phyloP scores from a whole-genome alignment of 2,113 vertebrate genomes.

The Sprattus sprattus region DNA sequence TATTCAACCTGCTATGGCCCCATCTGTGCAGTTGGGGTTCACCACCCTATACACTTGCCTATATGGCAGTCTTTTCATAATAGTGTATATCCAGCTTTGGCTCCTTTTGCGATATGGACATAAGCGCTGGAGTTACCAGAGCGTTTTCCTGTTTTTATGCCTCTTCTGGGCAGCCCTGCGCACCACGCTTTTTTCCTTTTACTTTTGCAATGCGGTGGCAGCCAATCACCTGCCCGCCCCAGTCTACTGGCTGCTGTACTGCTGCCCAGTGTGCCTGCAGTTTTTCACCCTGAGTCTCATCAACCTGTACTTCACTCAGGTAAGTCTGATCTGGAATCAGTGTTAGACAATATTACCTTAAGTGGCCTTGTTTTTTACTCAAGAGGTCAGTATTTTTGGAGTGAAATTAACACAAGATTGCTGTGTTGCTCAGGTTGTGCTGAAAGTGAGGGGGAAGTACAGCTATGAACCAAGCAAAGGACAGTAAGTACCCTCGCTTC shows the following conservation, averaged over 20 bases:
- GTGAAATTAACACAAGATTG: neutral
- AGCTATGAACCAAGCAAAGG: constrained; percentile 66
- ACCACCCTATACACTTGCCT: constrained; percentile 78
- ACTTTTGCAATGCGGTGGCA: constrained; percentile 76
- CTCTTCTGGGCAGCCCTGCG: constrained; percentile 82
- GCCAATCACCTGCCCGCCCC: constrained; percentile 78
- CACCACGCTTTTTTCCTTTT: constrained; percentile 85
- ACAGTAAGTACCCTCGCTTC: constrained; percentile 70
- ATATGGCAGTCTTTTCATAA: constrained; percentile 77
- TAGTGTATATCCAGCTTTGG: constrained; percentile 83
- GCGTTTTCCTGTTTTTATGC: constrained; percentile 81
- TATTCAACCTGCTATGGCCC: constrained; percentile 77
- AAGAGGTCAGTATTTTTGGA: neutral
- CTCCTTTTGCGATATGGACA: constrained; percentile 77
- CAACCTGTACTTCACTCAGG: constrained; percentile 86
- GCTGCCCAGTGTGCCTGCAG: constrained; percentile 85
- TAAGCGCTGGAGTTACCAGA: constrained; percentile 86
- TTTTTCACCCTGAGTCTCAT: constrained; percentile 87
- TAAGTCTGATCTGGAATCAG: constrained; percentile 45
- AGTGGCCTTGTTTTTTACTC: neutral
- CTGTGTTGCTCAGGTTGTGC: constrained; percentile 70
- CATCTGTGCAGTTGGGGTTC: constrained; percentile 81
- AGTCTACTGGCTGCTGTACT: constrained; percentile 83
- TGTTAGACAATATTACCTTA: neutral
- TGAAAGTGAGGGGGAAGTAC: constrained; percentile 77